Conservation (phyloP, 1,140 invertebrate species). For the Globodera ellingtonae region DNA sequence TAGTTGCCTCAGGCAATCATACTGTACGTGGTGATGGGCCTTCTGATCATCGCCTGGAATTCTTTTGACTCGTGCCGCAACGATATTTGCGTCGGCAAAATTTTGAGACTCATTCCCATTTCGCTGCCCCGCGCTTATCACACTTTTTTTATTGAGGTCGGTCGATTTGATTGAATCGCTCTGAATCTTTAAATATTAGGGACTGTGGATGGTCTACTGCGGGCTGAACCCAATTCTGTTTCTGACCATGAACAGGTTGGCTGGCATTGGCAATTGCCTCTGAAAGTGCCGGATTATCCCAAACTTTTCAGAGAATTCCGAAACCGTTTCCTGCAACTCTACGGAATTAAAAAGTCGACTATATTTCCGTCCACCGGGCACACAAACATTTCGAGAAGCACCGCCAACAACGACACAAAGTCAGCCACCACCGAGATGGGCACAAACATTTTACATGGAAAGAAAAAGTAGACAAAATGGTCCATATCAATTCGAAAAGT, state of each 20-base stretch:
- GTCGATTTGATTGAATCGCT: background rate
- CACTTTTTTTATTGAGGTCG: conserved; percentile 6
- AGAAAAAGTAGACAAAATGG: background rate
- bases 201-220: conserved; percentile 1
- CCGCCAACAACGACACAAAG: background rate
- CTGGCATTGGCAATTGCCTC: no score
- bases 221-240: conserved; percentile 13
- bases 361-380: background rate
- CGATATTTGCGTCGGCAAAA: conserved; percentile 7
- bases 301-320: background rate
- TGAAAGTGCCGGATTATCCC: background rate
- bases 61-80: background rate
- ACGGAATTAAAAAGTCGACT: background rate
- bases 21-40: background rate
- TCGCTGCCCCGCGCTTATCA: background rate
- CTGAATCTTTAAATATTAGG: background rate
- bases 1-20: conserved; percentile 11
- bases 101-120: background rate
- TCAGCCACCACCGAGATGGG: background rate
- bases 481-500: no score
- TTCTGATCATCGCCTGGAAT: conserved; percentile 5
- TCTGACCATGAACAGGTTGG: background rate
- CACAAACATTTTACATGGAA: background rate
- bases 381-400: conserved; percentile 1
- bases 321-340: background rate